A percentile compares a stretch with the other conserved stretches of the same genome.
Conservation (phyloP, 2,888 invertebrate genomes). For the Heliconius ethilla region DNA sequence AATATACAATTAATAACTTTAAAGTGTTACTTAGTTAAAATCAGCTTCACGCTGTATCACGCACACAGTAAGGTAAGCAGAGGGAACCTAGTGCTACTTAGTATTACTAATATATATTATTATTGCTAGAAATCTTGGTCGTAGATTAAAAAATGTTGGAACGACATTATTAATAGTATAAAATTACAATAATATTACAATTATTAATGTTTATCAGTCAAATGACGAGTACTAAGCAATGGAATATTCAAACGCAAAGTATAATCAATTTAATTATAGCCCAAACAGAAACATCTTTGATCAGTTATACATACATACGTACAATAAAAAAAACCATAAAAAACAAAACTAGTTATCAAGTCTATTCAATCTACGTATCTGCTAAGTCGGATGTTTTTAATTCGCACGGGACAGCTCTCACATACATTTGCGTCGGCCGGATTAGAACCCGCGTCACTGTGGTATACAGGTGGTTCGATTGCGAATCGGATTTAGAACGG, state of each 20-base stretch:
- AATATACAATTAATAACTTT: too few species aligned
- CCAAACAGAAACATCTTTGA: background rate
- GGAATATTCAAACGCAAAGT: background rate
- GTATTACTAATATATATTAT: too few species aligned
- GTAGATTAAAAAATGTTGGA: too few species aligned
- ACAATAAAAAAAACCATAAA: slow-evolving; percentile 21
- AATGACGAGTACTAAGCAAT: background rate
- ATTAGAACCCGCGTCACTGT: slow-evolving; percentile 64
- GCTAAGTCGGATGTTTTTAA: slow-evolving; percentile 59
- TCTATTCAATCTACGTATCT: slow-evolving; percentile 36
- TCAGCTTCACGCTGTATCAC: too few species aligned
- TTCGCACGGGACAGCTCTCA: slow-evolving; percentile 70
- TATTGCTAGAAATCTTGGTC: too few species aligned
- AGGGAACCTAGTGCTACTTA: too few species aligned
- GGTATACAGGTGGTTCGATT: slow-evolving; percentile 58
- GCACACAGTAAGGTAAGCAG: too few species aligned
- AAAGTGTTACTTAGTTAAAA: too few species aligned
- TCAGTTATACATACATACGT: background rate
- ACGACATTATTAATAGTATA: too few species aligned
- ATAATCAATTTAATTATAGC: background rate
- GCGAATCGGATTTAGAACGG: slow-evolving; percentile 38
- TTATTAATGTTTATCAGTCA: background rate
- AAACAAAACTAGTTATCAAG: slow-evolving; percentile 23
- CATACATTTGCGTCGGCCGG: slow-evolving; percentile 77
- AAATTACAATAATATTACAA: background rate